These are phyloP conservation scores for Bombus superbus DNA, from an alignment of 1,140 invertebrate genomes.

Conservation along the genomic window DNA sequence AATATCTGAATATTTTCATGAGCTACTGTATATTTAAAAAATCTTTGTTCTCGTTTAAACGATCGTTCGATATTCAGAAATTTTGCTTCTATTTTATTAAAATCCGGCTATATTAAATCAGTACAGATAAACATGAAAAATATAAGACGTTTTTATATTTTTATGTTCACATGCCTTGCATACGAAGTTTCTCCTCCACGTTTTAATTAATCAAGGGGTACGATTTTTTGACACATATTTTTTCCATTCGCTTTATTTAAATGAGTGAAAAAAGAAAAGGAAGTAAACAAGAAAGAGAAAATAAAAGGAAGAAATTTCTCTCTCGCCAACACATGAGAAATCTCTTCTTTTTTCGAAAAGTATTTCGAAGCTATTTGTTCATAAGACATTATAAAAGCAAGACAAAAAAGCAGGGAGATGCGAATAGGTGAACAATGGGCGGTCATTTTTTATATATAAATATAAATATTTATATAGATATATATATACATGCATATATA, in stretches of 20 bases:
- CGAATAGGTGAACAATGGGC: constrained; percentile 50
- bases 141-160: neutral
- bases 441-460: constrained; percentile 57
- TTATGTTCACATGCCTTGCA: neutral
- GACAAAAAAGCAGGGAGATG: constrained; percentile 12
- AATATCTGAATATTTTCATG: neutral
- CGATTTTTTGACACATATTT: constrained; percentile 37
- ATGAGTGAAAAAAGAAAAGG: constrained; percentile 13
- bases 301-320: constrained; percentile 46
- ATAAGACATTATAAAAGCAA: constrained; percentile 13
- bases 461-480: constrained; percentile 34
- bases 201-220: constrained; percentile 63
- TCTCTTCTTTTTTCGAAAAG: neutral
- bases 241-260: constrained; percentile 38
- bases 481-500: neutral
- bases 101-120: neutral
- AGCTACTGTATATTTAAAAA: neutral
- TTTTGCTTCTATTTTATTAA: constrained; percentile 2
- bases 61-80: neutral
- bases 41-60: neutral
- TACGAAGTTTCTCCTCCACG: constrained; percentile 71
- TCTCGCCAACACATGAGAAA: constrained; percentile 31
- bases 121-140: neutral
- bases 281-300: neutral
- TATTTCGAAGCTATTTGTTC: constrained; percentile 12